Evolutionary conservation across 2,888 invertebrate species (phyloP), one percentile per base, ranked within the genome.

Genomic region (Zonitis immaculata): DNA sequence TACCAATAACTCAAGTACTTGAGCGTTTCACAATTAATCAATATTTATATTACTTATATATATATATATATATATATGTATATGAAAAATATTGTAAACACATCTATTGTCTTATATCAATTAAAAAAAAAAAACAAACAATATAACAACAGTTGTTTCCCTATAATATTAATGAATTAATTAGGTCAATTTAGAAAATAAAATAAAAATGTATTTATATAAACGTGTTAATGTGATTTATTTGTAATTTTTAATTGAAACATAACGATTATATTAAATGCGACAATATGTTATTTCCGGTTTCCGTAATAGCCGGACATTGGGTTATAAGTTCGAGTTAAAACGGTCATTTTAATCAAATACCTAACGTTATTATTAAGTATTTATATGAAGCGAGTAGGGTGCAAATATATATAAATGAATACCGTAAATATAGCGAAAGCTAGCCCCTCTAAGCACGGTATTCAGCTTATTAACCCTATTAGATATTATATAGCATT

Each of bases 31-130:
- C 58, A 65, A 69, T 65, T 67, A 66, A 71, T 70, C 69, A 71
- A 71, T 71, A 71, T 71, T 71, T 71, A 66, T 68, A 59, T 63
- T 64, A 64, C 58, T 55, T 61, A 58, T 59, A 54, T 47, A 39
- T 22, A 35, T 47, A 54, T n/a, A n/a, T n/a, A n/a, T n/a, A n/a
- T n/a, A n/a, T n/a, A n/a, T n/a, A n/a, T n/a, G n/a, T n/a, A n/a
- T n/a, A n/a, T n/a, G n/a, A n/a, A n/a, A 28, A 50, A 61, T 60
- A 61, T 58, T 49, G 39, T 54, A 49, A 55, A 57, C 51, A 57
- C 51, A 51, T 35, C 53, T 46, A 62, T 66, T 66, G 64, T 65
- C 56, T 57, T 53, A 49, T 5, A 20, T 20, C 11, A 39, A 35
- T 8, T 9, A 35, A 16, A 9, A 39, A 1, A 27, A 27, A n/a